phyloP scores from a whole-genome alignment of 2,888 invertebrate species.

The Tridacna crocea region DNA sequence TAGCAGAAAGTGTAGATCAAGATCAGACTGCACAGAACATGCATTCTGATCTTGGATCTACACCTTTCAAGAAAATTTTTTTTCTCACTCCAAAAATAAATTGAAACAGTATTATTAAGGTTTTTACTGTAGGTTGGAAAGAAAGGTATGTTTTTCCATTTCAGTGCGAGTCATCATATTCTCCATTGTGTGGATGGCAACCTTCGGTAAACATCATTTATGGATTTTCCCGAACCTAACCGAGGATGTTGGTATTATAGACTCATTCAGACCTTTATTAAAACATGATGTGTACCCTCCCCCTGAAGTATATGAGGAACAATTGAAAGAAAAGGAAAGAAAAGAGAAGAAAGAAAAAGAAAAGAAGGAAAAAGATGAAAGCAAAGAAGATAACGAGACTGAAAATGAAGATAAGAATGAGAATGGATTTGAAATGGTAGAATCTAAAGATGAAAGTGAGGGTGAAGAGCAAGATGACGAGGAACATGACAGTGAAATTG shows the following conservation, averaged over 20 bases:
- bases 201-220: slow-evolving; percentile 95
- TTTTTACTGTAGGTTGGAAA: no score
- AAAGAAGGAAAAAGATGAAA: slow-evolving; percentile 37
- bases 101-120: no score
- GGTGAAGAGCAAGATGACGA: slow-evolving; percentile 41
- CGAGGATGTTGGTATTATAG: slow-evolving; percentile 99
- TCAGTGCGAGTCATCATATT: slow-evolving; percentile 94
- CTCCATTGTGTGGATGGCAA: slow-evolving; percentile 94
- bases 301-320: slow-evolving; percentile 62
- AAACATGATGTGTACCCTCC: slow-evolving; percentile 80
- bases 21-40: no score
- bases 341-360: slow-evolving; percentile 59
- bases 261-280: slow-evolving; percentile 98
- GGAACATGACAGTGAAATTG: slow-evolving; percentile 29
- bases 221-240: slow-evolving; percentile 99
- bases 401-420: slow-evolving; percentile 59
- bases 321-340: slow-evolving; percentile 60
- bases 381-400: slow-evolving; percentile 50
- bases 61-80: no score
- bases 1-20: no score
- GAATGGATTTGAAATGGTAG: slow-evolving; percentile 28
- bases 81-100: no score
- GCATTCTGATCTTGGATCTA: no score
- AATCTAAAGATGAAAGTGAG: slow-evolving; percentile 15
- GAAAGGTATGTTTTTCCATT: slow-evolving; percentile 53